A percentile compares a stretch with the other conserved stretches of the same genome.
Conservation (phyloP, 2,113 vertebrate species). For the Dasyprocta punctata region DNA sequence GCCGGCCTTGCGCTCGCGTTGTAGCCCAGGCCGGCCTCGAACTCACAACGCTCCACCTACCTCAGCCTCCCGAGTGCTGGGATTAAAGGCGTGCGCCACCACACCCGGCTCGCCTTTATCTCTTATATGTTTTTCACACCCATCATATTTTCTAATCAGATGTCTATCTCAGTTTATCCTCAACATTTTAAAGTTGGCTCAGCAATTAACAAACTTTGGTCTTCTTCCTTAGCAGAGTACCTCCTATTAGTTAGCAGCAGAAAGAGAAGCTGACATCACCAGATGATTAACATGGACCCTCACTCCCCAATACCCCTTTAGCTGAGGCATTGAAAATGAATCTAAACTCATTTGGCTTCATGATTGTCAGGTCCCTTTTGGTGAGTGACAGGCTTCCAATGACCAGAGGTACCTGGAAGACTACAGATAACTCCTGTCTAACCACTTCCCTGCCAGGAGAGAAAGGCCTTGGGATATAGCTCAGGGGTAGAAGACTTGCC, state of each 20-base stretch:
- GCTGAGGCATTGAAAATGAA: not conserved
- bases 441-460: not conserved
- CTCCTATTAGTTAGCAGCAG: not conserved
- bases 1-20: too few relatives aligned
- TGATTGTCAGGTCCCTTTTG: not conserved
- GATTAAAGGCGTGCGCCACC: too few relatives aligned
- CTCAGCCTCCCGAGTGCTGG: too few relatives aligned
- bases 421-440: not conserved
- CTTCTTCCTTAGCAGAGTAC: not conserved
- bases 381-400: not conserved
- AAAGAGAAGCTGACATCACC: not conserved
- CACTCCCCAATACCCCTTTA: not conserved
- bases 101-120: too few relatives aligned
- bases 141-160: not conserved
- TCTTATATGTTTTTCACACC: not conserved
- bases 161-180: not conserved
- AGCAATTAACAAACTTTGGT: not conserved
- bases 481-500: not conserved
- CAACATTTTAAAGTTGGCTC: not conserved
- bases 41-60: too few relatives aligned
- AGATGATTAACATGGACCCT: too few relatives aligned
- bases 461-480: not conserved
- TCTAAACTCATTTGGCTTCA: not conserved
- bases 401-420: not conserved
- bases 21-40: too few relatives aligned